Evolutionary conservation across 2,888 invertebrate genomes (phyloP), one percentile per base, ranked within the genome.

Genomic region (Marronus borbonicus): DNA sequence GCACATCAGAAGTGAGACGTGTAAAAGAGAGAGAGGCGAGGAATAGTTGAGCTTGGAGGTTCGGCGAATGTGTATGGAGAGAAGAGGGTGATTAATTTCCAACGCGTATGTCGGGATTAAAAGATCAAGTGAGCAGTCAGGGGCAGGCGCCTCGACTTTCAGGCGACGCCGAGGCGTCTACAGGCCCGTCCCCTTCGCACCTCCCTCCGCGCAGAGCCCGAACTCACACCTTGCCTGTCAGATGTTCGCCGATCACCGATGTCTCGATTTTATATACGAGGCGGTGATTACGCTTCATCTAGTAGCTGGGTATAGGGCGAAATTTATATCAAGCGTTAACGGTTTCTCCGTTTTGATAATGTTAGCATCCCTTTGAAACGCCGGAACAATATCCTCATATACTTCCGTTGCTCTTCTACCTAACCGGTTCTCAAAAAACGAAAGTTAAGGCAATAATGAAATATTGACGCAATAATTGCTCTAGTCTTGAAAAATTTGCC

Each of bases 61-160:
- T 20, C 24, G 68, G 50, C 28, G 50, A 68, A 68, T 28, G 68
- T 81, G 82, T 81, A 68, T 68, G 68, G 68, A 68, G 68, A 81
- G 80, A 81, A 81, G 82, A 81, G 86, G 86, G 88, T 88, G 88
- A 88, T 88, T 88, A 88, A 88, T 88, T 88, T 88, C 86, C 85
- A 84, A 84, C 88, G 88, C 87, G 88, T 88, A 88, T 87, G 88
- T 88, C 86, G 87, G 87, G 88, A 88, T 88, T 88, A 88, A 88
- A 86, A 88, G 88, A 88, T 88, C 87, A 87, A 87, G 87, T 84
- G 84, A 87, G 86, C 87, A 86, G 87, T 85, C 86, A 86, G 88
- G 85, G 87, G 86, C 86, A 86, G 87, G 87, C 88, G 88, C 87
- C 87, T 85, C 87, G 87, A 86, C 86, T 85, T 85, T 85, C 86